Evolutionary conservation across 2,113 vertebrate genomes (phyloP).

Genomic region (Anguilla japonica): DNA sequence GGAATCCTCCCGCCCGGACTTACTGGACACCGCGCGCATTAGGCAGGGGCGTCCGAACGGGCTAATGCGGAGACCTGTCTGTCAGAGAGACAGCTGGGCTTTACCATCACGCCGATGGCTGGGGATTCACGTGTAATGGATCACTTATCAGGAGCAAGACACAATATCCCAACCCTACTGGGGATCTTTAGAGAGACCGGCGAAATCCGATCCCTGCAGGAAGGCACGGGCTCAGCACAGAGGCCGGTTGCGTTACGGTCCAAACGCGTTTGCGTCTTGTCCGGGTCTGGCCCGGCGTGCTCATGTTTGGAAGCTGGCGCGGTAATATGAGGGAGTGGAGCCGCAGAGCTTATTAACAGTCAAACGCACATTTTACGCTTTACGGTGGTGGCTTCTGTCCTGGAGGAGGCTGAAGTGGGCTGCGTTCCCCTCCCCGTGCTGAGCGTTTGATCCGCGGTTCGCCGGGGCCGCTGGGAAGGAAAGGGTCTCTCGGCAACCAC

Average conservation of each 20-base stretch:
- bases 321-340: not conserved
- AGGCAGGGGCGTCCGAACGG: not conserved
- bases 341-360: too few relatives aligned
- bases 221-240: not conserved
- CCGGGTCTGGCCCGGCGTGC: not conserved
- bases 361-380: too few relatives aligned
- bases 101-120: not conserved
- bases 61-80: not conserved
- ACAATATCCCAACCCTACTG: not conserved
- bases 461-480: conserved; percentile 11
- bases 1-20: not conserved
- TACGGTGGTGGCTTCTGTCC: not conserved
- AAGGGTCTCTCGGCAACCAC: not conserved
- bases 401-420: not conserved
- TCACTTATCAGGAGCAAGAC: not conserved
- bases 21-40: not conserved
- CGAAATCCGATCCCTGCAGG: not conserved
- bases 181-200: not conserved
- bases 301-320: too few relatives aligned
- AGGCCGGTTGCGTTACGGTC: not conserved
- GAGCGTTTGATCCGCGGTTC: conserved; percentile 21
- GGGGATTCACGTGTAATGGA: not conserved
- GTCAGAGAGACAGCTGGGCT: not conserved
- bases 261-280: not conserved
- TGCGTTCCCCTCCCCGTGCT: not conserved